A percentile compares a stretch with the other conserved stretches of the same genome.
Evolutionary conservation across 2,888 invertebrate genomes (phyloP).

Genomic region (Schizotus pectinicornis): DNA sequence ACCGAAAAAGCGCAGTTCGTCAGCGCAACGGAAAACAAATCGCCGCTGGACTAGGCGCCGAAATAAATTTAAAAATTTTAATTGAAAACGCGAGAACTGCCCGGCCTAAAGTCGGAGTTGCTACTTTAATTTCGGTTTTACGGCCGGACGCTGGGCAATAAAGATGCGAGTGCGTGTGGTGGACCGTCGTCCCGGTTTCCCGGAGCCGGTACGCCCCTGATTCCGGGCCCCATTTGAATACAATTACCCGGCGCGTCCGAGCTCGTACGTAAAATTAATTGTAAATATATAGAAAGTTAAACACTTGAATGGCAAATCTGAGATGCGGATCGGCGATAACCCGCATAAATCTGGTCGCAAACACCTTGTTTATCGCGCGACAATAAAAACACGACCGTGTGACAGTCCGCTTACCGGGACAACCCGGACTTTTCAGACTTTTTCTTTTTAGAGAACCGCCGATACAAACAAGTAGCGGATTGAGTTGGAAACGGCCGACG

Average conservation of each 20-base stretch:
- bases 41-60: background rate
- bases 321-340: slow-evolving; percentile 57
- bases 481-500: background rate
- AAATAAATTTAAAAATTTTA: slow-evolving; percentile 28
- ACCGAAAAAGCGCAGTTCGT: slow-evolving; percentile 8
- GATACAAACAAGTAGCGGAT: background rate
- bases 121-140: slow-evolving; percentile 29
- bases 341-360: slow-evolving; percentile 56
- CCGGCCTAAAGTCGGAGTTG: slow-evolving; percentile 14
- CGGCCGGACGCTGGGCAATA: slow-evolving; percentile 21
- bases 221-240: slow-evolving; percentile 54
- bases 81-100: slow-evolving; percentile 25
- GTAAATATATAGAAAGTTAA: slow-evolving; percentile 59
- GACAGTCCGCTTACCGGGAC: slow-evolving; percentile 47
- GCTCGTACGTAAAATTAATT: slow-evolving; percentile 59
- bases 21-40: slow-evolving; percentile 2
- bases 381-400: slow-evolving; percentile 48
- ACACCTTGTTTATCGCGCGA: slow-evolving; percentile 56
- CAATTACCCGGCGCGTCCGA: slow-evolving; percentile 55
- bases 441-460: background rate
- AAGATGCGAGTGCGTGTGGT: slow-evolving; percentile 28
- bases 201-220: slow-evolving; percentile 7
- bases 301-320: slow-evolving; percentile 59
- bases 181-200: background rate
- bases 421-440: slow-evolving; percentile 22